Base-by-base conservation (phyloP, 2,797 vertebrate species). In the Pteronotus mesoamericanus region DNA sequence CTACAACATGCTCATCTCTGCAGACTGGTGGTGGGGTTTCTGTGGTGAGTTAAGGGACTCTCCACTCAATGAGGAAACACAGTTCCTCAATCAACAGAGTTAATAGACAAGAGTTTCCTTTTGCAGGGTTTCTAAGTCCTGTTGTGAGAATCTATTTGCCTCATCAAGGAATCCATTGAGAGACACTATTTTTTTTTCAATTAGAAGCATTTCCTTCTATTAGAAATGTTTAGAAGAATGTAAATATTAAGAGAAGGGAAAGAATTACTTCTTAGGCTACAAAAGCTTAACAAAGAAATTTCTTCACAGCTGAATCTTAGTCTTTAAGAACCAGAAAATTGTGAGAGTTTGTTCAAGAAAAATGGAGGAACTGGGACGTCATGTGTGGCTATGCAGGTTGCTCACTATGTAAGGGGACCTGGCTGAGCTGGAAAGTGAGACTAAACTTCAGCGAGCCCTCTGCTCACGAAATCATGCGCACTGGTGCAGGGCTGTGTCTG, bases 191-290 rank as follows among this genome's bases (percentile, higher is more conserved):
- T 66, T 21, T 9, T 39, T 8, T 26, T 9, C 79, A 91, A 94
- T 89, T 79, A 53, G 51, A 92, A 95, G 69, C 34, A 92, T 78
- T 94, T 88, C 39, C 6, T 55, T 86, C 86, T 59, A 86, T 85
- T 72, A 89, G 64, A 82, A 86, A 78, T 86, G 37, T 85, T 86
- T 74, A 57, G 44, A 92, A 89, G 42, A 93, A 69, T 53, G 32
- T 75, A 89, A 89, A 83, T 64, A 86, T 55, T 93, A 61, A 89
- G 15, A 91, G n/a, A 91, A 69, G 68, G 59, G 26, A 42, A 77
- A 95, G n/a, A 93, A 84, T 66, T 84, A 89, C 39, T 80, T 94
- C 84, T 75, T 71, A 66, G 57, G 18, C 21, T 86, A 22, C 34
- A 86, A 72, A 74, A 85, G 5, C n/a, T 89, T 59, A n/a, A 37